Evolutionary conservation across 2,797 vertebrate species (phyloP).

Genomic region (Anas bahamensis): DNA sequence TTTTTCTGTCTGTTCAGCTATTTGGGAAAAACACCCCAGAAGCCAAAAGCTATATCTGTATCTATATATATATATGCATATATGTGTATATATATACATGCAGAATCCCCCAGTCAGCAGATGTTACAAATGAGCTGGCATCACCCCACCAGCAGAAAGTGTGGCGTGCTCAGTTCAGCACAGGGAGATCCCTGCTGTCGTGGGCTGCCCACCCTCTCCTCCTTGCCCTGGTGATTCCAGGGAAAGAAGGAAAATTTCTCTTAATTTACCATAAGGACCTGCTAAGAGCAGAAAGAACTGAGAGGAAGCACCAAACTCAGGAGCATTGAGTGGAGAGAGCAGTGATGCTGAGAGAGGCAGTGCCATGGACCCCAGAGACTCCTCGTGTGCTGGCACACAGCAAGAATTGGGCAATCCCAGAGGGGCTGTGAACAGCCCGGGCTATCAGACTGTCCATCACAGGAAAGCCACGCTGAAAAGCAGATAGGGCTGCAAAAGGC

Average conservation of each 20-base stretch:
- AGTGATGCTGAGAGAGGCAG: rapidly evolving
- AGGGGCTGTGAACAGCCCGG: neutral
- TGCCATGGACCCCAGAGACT: neutral
- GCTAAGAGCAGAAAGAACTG: neutral
- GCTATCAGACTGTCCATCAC: neutral
- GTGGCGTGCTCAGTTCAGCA: neutral
- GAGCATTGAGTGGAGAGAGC: neutral
- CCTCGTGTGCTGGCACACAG: neutral
- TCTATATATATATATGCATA: neutral
- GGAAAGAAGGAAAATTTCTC: neutral
- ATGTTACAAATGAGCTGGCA: neutral
- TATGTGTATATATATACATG: neutral
- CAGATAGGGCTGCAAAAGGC: neutral
- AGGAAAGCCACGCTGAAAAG: neutral
- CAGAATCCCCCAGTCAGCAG: conserved; percentile 38
- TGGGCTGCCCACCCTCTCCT: neutral
- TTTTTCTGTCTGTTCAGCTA: conserved; percentile 54
- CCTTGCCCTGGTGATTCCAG: neutral
- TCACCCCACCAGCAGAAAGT: neutral
- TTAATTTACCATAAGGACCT: neutral
- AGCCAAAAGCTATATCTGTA: conserved; percentile 34
- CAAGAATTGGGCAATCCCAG: neutral
- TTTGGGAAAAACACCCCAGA: conserved; percentile 29
- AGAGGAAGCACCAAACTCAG: neutral
- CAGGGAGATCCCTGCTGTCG: neutral